Base-by-base conservation (phyloP, 35 echinoderm and acorn worm genomes). In the Ophiothrix spiculata region DNA sequence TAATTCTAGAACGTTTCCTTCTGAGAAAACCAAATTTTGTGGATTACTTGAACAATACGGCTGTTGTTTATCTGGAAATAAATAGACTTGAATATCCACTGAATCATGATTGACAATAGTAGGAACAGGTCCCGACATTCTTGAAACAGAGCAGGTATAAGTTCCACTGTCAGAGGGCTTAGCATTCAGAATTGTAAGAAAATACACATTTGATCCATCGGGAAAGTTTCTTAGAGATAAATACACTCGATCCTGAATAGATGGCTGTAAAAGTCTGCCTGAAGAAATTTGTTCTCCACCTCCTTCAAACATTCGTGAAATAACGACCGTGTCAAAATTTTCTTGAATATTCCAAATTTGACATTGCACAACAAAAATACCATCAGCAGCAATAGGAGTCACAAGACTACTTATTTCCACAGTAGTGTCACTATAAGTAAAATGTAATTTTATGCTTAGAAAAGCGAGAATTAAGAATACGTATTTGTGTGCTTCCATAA, bases 281-380 rank as follows among this genome's bases (percentile, higher is more conserved):
- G 29, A n/a, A 10, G 4, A 69, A 25, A 69, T 69, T 6, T 15
- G 60, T 19, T 69, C 6, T 15, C 60, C 29, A 25, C 29, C 16
- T 69, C 60, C 60, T 15, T 69, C 25, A 4, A 69, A 69, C 23
- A 28, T 69, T 15, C 60, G 60, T 1, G 29, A 15, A 69, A 69
- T 10, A 25, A 28, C 29, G 2, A 69, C 60, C 29, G 60, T 69
- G 19, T 69, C 3, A n/a, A n/a, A n/a, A 69, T 2, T 28, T 15
- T 69, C 60, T 69, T 69, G 60, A 25, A 12, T 69, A n/a, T 69
- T 69, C 60, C 60, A 69, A 15, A 69, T 69, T 69, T 69, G 60
- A 69, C 60, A 69, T n/a, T 69, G 60, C 17, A 69, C 25, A 10
- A 28, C 60, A 15, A 69, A 69, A 12, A 69, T 69, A 10, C 25